Evolutionary conservation across 1,140 invertebrate genomes (phyloP), one percentile per base, ranked within the genome.

Genomic region (Panulirus ornatus): DNA sequence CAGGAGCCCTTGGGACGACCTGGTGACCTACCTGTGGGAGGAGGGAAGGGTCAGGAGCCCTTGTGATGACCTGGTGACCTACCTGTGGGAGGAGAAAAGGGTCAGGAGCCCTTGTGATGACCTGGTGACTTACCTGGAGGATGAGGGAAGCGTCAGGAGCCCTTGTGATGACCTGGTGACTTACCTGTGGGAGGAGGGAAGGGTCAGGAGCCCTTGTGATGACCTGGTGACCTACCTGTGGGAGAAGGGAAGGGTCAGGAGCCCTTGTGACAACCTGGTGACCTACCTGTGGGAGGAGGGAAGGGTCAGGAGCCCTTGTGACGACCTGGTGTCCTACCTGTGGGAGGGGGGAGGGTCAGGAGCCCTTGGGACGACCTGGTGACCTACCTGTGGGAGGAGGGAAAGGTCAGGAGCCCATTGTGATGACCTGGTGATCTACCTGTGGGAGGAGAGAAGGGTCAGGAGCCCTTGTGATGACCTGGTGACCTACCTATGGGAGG

Each of bases 401-500:
- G 70, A 2, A 40, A 2, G 14, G 16, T 8, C 66, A 70, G 16
- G 66, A n/a, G n/a, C n/a, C n/a, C n/a, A n/a, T n/a, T n/a, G n/a
- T n/a, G n/a, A n/a, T n/a, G n/a, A n/a, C 14, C 54, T 58, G 19
- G 42, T 51, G 44, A 34, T n/a, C 34, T 22, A 79, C 44, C 44
- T 36, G 76, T 51, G 76, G 22, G 76, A 51, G 42, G 42, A n/a
- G n/a, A 36, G 44, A 1, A 79, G 76, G 27, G 76, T 79, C 76
- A 44, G n/a, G 76, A n/a, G 76, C 51, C 76, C 76, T 51, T 42
- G 76, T 79, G 44, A 79, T 79, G n/a, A 79, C 44, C 9, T 42
- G 76, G 8, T 9, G 54, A 58, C 54, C 19, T 58, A 58, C 54
- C 54, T 8, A 1, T 58, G 6, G 5, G 54, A 22, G 54, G 19